Evolutionary conservation across 1,140 invertebrate genomes (phyloP), one percentile per base, ranked within the genome.

Genomic region (Drosophila bifasciata): DNA sequence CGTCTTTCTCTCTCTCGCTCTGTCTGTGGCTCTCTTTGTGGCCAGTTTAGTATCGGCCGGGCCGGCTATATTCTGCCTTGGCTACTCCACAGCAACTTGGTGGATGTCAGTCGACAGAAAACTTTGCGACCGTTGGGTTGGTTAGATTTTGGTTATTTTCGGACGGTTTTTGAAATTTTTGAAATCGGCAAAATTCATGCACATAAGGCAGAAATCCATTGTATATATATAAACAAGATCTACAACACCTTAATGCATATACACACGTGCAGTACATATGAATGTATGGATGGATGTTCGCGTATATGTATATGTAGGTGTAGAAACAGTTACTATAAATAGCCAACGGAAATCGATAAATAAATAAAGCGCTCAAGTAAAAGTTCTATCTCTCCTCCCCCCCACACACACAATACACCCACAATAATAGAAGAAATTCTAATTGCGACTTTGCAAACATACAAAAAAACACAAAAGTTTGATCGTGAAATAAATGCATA

Each of bases 141-240:
- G 49, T 59, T 75, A 66, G 69, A 45, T 46, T 55, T 50, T 36
- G 64, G 36, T 58, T 39, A 17, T 62, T 73, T 63, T 51, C 32
- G 44, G 51, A 25, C 66, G 45, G 32, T 60, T 68, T 60, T 68
- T 56, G 39, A 58, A 71, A 58, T 63, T 28, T 71, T 44, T 39
- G 44, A 49, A 53, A 43, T 16, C 36, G 62, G 40, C 55, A 69
- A 66, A 51, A 62, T 57, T 51, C 66, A 73, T 49, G 41, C 75
- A 74, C 52, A 72, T 60, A 51, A 59, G 57, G 52, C 23, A 43
- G 15, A 55, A 59, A 53, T 57, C 52, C 64, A 59, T 77, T 86
- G 80, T 79, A 84, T 85, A 85, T 86, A 80, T 79, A 84, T 85
- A 85, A 85, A 85, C 67, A 79, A 85, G 63, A 68, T 68, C 50